Base-by-base conservation (phyloP, 2,888 invertebrate species). In the Crematogaster levior region DNA sequence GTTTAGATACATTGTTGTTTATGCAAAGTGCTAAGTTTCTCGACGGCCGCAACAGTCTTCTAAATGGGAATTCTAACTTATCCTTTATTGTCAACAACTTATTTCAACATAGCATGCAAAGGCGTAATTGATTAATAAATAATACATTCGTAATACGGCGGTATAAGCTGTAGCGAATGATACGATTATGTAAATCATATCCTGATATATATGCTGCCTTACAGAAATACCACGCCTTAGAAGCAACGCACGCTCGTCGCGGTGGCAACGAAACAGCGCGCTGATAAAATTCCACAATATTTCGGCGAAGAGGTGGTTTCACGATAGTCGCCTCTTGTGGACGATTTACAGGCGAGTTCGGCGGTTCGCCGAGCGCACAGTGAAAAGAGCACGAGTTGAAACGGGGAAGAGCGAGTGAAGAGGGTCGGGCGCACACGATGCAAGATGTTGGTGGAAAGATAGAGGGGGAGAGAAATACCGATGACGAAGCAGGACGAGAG, bases 401-500 rank as follows among this genome's bases (percentile, higher is more conserved):
- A 66, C 66, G 27, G 34, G 34, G 40, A 61, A 48, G 74, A 34
- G 51, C 37, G 43, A 34, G 65, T 53, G 30, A 70, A 77, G 77
- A 70, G 77, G 34, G 40, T 68, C 40, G 56, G 15, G n/a, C n/a
- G 61, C 43, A 37, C 40, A 21, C 53, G 70, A 70, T 70, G 53
- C 72, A 40, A 77, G 83, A 82, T 77, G 84, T 51, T 73, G 74
- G 84, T 79, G 85, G 85, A 84, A 85, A 82, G 84, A 86, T 82
- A 82, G 79, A 53, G 70, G 79, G 81, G 51, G 81, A 85, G 83
- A 81, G 70, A 85, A 81, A 82, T 75, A 84, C 73, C 81, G 85
- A 85, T 85, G 87, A 84, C 87, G 82, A 88, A 85, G 88, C 85
- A 82, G 81, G 88, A 84, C 75, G 77, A 82, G 75, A 60, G 63